Base-by-base conservation (phyloP, 1,140 invertebrate genomes). In the Drosophila insularis region DNA sequence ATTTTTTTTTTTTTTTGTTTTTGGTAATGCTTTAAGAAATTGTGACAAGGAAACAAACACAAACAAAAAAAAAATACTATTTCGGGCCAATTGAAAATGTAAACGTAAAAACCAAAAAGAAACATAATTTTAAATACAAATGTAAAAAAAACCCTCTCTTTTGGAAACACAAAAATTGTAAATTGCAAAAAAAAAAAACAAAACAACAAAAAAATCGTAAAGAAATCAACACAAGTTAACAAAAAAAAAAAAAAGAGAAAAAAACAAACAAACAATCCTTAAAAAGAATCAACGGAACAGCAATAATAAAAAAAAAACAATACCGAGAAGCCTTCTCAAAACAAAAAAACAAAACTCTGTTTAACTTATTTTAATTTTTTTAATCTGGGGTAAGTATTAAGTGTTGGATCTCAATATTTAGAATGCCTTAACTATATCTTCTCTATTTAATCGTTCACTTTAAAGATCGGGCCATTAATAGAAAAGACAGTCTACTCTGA, bases 301-400 rank as follows among this genome's bases (percentile, higher is more conserved):
- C 84, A 89, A 82, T 80, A 86, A 89, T 86, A 72, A 86, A 86
- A 87, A 84, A 78, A 76, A 56, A 32, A 70, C 68, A 82, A 86
- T 75, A 86, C 84, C 84, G 84, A 86, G 79, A 89, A 89, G 82
- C 82, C 82, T 86, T 86, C 82, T 86, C 82, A 89, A 82, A 75
- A 71, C 39, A 55, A 70, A 58, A 71, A 62, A 53, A 8, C 50
- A 60, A 8, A 14, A 37, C 21, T 59, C 32, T 6, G 2, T 11
- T 21, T 11, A 8, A 11, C 17, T 40, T 4, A 1, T 56, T 17
- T 14, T 32, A 11, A 10, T 17, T 10, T 17, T 14, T 27, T 0
- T 5, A 6, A 5, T 6, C 27, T 27, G 27, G 27, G 27, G 6
- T 27, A 23, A 23, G 23, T 23, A 23, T n/a, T n/a, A n/a, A n/a